Evolutionary conservation across 2,888 invertebrate species (phyloP), one percentile per base, ranked within the genome.

Genomic region (Dynastes grantii): DNA sequence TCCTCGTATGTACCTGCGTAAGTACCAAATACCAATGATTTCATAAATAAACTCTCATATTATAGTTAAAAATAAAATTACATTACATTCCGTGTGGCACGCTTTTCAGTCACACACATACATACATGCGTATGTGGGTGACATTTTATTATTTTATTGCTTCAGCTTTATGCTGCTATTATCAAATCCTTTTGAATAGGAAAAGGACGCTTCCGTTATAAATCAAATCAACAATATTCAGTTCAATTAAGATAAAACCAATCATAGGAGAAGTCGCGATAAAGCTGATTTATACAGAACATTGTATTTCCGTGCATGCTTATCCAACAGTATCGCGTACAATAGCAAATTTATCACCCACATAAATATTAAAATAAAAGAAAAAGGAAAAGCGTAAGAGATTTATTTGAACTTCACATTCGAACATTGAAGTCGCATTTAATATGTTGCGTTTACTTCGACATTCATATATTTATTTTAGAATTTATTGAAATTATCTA

Each of bases 191-290:
- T 58, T 22, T 70, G n/a, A 29, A 70, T 51, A 29, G 51, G 51
- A 32, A 51, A 51, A n/a, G 53, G 51, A 13, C 45, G 13, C 29
- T 22, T 27, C 51, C 6, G 45, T 45, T 53, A 58, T 71, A 71
- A 71, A 71, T 71, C 71, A 71, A 55, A 55, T 58, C 55, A 71
- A 71, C 71, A 71, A 71, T 71, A 71, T 58, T 71, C 71, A 9
- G 71, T 71, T 58, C 71, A 71, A 71, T 71, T 71, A 71, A 71
- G 71, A 71, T 71, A 71, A 71, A 71, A 71, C 71, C 40, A 55
- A 71, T 71, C 71, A 71, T 58, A 71, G 32, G 32, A 71, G 58
- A 71, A 37, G 71, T 71, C 58, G 16, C 53, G 71, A 71, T 71
- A 71, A 71, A 40, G 16, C 22, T 71, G 71, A 71, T 71, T 71